Percentiles rank a stretch among this genome's conserved stretches.
These are phyloP conservation scores for Drosophila setosimentum DNA, from an alignment of 2,888 invertebrate species.

Conservation along the genomic window DNA sequence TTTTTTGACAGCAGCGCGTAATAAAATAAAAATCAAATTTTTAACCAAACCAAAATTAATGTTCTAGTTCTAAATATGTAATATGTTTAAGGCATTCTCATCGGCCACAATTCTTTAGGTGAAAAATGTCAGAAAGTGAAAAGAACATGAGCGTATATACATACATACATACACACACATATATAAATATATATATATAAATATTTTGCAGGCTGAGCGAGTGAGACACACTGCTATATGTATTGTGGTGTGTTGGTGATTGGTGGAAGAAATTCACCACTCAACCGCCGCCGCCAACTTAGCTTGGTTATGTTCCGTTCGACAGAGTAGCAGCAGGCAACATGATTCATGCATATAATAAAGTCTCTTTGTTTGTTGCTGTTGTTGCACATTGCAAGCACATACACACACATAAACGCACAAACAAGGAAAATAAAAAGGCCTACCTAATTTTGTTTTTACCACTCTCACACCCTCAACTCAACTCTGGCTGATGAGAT, in stretches of 20 bases:
- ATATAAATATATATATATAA: neutral
- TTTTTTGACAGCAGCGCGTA: slow-evolving; percentile 21
- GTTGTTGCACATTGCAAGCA: slow-evolving; percentile 55
- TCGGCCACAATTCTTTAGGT: neutral
- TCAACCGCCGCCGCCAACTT: slow-evolving; percentile 39
- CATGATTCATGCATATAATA: slow-evolving; percentile 70
- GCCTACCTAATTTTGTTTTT: slow-evolving; percentile 57
- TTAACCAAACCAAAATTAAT: slow-evolving; percentile 7
- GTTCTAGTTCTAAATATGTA: neutral
- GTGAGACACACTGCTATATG: slow-evolving; percentile 16
- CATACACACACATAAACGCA: slow-evolving; percentile 24
- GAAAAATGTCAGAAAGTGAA: neutral
- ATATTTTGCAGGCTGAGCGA: slow-evolving; percentile 4
- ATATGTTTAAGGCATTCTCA: neutral
- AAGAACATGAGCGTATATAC: neutral
- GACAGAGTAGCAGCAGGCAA: slow-evolving; percentile 39
- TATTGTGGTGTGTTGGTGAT: slow-evolving; percentile 48
- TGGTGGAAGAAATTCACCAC: slow-evolving; percentile 64
- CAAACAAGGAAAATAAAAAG: slow-evolving; percentile 25
- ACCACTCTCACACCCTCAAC: slow-evolving; percentile 52
- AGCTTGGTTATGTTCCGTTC: slow-evolving; percentile 57
- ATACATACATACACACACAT: neutral
- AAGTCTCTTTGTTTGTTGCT: slow-evolving; percentile 71
- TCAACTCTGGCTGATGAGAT: slow-evolving; percentile 10
- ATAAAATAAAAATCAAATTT: slow-evolving; percentile 38